Base-by-base conservation (phyloP, 2,797 vertebrate genomes). In the Silurus lanzhouensis region DNA sequence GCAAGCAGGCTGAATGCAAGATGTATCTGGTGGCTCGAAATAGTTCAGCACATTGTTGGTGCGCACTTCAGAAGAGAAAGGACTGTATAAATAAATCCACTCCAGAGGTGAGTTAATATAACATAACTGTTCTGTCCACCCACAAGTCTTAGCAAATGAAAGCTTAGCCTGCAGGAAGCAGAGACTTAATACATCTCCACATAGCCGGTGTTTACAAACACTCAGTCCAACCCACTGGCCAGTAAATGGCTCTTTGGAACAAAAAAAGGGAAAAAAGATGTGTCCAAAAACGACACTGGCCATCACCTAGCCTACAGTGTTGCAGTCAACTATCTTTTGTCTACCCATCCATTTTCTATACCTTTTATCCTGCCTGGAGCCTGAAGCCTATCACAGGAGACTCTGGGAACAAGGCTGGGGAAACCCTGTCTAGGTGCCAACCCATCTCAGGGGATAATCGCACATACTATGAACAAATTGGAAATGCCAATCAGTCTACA, bases 51-150 rank as follows among this genome's bases (percentile, higher is more conserved):
- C 75, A 44, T 38, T 68, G 46, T 84, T 44, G 90, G 89, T 94
- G 92, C 93, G 92, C 91, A 92, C 92, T 94, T 93, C 87, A 89
- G 88, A 31, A 78, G 58, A 61, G 4, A 77, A 74, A 89, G 90
- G 85, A 87, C 84, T 87, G 82, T 91, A 87, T 75, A 82, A 84
- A 87, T 91, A 93, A 94, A 93, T 89, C 93, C 88, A 88, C 93
- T 93, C 93, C 91, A 88, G 89, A 91, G 90, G 90, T 91, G 89
- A 90, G 88, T 88, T 93, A 93, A 94, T 93, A 93, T 91, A 87
- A 90, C 87, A 90, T 85, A 86, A 87, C 88, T 89, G 92, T 91
- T 88, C 87, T 84, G 85, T 88, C 88, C 15, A 15, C 86, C 77
- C 66, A 8, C 88, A 55, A 88, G 91, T 90, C 89, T 91, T 80